Evolutionary conservation across 2,113 vertebrate genomes (phyloP).

Genomic region (Oryzias melastigma): DNA sequence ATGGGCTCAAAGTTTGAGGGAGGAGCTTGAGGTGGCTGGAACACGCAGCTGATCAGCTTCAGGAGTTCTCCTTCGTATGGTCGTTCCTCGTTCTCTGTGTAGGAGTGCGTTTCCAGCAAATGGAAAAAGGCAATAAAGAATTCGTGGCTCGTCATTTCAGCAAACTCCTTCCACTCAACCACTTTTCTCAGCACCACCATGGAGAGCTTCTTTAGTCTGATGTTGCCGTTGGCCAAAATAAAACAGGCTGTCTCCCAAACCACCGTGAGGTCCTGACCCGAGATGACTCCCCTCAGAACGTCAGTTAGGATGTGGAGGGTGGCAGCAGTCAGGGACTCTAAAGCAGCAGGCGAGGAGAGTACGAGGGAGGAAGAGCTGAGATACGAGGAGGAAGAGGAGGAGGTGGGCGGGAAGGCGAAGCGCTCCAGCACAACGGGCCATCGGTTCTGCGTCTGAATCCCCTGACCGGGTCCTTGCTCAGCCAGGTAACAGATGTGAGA

Average conservation of each 20-base stretch:
- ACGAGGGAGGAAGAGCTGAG: constrained; percentile 82
- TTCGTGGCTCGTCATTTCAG: constrained; percentile 76
- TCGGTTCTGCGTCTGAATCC: constrained; percentile 22
- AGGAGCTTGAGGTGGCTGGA: constrained; percentile 72
- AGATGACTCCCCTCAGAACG: constrained; percentile 80
- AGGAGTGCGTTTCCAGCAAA: constrained; percentile 69
- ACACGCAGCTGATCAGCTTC: constrained; percentile 79
- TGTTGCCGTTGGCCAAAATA: constrained; percentile 79
- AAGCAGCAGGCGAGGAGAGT: constrained; percentile 75
- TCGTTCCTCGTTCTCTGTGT: constrained; percentile 48
- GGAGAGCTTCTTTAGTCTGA: constrained; percentile 75
- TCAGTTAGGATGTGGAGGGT: constrained; percentile 79
- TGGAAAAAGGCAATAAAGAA: constrained; percentile 86
- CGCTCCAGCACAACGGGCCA: constrained; percentile 82
- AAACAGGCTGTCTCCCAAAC: constrained; percentile 86
- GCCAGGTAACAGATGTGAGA: constrained; percentile 40
- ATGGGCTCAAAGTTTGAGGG: constrained; percentile 82
- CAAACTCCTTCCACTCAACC: constrained; percentile 84
- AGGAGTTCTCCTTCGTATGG: constrained; percentile 80
- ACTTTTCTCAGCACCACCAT: constrained; percentile 80
- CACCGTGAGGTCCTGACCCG: constrained; percentile 75
- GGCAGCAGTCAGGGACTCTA: constrained; percentile 82
- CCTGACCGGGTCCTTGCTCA: constrained; percentile 17
- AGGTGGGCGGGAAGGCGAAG: constrained; percentile 72
- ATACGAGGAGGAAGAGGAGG: constrained; percentile 63